Conservation (phyloP, 2,797 vertebrate genomes). For the Alauda arvensis region DNA sequence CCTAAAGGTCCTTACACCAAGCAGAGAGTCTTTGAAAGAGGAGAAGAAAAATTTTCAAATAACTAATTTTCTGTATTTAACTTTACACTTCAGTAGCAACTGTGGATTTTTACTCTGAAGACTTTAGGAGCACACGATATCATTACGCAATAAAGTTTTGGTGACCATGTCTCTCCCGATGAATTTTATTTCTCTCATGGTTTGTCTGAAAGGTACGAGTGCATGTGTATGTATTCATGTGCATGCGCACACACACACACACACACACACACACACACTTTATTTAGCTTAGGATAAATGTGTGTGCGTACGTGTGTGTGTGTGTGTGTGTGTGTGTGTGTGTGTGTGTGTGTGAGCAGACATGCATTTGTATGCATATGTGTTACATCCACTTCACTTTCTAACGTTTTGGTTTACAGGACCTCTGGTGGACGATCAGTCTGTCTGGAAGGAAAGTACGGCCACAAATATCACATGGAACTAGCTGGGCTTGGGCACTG, state of each 20-base stretch:
- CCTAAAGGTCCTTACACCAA: neutral
- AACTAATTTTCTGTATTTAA: neutral
- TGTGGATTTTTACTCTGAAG: neutral
- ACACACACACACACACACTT: neutral
- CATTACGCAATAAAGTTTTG: neutral
- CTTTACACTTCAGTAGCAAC: neutral
- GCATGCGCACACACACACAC: accelerated
- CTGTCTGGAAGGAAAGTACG: conserved; percentile 80
- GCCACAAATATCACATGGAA: conserved; percentile 76
- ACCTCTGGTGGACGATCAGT: conserved; percentile 75
- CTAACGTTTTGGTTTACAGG: conserved; percentile 71
- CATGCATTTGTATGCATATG: neutral
- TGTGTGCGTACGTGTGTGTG: too few species aligned
- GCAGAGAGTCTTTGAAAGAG: neutral
- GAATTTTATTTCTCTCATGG: conserved; percentile 22
- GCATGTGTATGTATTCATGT: neutral
- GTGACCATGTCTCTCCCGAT: neutral
- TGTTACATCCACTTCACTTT: neutral
- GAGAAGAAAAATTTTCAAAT: neutral
- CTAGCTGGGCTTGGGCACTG: conserved; percentile 74
- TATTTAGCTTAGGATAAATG: neutral
- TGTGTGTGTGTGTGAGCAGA: neutral
- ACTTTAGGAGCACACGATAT: neutral
- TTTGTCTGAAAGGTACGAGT: neutral
- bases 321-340: neutral